These are phyloP conservation scores for Drosophila seclusa DNA, from an alignment of 2,888 invertebrate species.

Conservation along the genomic window DNA sequence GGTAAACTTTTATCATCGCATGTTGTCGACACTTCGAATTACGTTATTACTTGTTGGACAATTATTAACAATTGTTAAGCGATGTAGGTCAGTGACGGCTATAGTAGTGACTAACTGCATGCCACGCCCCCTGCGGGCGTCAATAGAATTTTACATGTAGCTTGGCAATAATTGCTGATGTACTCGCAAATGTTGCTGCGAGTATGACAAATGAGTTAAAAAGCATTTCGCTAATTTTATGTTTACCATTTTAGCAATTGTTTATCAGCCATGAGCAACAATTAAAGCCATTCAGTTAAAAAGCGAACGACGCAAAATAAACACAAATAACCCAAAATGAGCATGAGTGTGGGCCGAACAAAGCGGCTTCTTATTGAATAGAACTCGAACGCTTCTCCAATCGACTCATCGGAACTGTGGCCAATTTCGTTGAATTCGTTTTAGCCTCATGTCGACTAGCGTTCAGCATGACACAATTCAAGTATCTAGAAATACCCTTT, in stretches of 20 bases:
- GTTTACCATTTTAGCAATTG: slow-evolving; percentile 35
- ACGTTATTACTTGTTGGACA: background rate
- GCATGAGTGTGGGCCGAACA: slow-evolving; percentile 27
- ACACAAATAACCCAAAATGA: slow-evolving; percentile 22
- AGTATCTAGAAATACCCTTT: background rate
- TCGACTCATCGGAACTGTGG: background rate
- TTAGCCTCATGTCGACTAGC: too few relatives aligned
- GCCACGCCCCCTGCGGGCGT: slow-evolving; percentile 16
- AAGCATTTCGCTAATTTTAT: slow-evolving; percentile 27
- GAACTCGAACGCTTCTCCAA: slow-evolving; percentile 12
- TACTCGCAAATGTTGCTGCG: slow-evolving; percentile 3
- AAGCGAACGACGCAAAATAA: slow-evolving; percentile 43
- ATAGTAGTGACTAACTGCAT: slow-evolving; percentile 7
- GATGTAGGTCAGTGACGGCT: slow-evolving; percentile 58
- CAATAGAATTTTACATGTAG: slow-evolving; percentile 2
- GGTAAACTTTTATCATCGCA: background rate
- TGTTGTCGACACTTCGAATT: background rate
- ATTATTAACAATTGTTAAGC: slow-evolving; percentile 9
- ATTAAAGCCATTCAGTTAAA: slow-evolving; percentile 34
- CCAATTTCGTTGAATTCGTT: background rate
- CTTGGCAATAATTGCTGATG: slow-evolving; percentile 7
- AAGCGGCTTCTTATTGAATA: slow-evolving; percentile 22
- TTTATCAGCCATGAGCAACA: slow-evolving; percentile 45
- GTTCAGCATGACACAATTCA: background rate
- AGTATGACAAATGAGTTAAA: slow-evolving; percentile 46